Percentiles rank a stretch among this genome's conserved stretches.
Conservation (phyloP, 2,888 invertebrate species). For the Drosophila peninsularis region DNA sequence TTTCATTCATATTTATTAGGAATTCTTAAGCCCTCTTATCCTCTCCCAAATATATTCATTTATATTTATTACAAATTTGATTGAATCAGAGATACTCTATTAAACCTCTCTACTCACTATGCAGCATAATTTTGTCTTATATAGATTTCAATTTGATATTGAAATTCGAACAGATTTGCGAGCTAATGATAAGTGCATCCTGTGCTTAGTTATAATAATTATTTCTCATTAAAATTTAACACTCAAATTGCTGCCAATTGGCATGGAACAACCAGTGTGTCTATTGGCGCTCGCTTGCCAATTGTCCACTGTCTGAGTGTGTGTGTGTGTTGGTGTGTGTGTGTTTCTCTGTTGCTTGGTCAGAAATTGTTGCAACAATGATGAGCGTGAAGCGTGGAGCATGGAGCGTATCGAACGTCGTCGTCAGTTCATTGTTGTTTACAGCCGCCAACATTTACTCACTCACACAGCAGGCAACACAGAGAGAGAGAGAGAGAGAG, state of each 20-base stretch:
- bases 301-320: constrained; percentile 22
- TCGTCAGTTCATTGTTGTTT: constrained; percentile 71
- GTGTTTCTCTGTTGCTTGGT: constrained; percentile 23
- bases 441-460: constrained; percentile 54
- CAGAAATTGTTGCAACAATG: constrained; percentile 56
- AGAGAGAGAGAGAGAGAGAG: constrained; percentile 10
- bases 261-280: constrained; percentile 25
- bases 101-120: too few species aligned
- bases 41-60: too few species aligned
- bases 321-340: constrained; percentile 24
- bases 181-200: neutral
- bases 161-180: neutral
- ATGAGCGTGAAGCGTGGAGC: constrained; percentile 31
- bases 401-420: constrained; percentile 49
- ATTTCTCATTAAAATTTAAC: constrained; percentile 2
- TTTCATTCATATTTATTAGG: too few species aligned
- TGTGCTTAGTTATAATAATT: neutral
- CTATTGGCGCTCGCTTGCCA: constrained; percentile 34
- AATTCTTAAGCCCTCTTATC: too few species aligned
- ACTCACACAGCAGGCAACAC: constrained; percentile 13
- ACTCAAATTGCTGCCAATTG: constrained; percentile 1
- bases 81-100: too few species aligned
- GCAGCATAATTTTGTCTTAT: neutral
- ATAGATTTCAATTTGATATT: neutral
- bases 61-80: too few species aligned